Base-by-base conservation (phyloP, 2,888 invertebrate genomes). In the Machimus rusticus region DNA sequence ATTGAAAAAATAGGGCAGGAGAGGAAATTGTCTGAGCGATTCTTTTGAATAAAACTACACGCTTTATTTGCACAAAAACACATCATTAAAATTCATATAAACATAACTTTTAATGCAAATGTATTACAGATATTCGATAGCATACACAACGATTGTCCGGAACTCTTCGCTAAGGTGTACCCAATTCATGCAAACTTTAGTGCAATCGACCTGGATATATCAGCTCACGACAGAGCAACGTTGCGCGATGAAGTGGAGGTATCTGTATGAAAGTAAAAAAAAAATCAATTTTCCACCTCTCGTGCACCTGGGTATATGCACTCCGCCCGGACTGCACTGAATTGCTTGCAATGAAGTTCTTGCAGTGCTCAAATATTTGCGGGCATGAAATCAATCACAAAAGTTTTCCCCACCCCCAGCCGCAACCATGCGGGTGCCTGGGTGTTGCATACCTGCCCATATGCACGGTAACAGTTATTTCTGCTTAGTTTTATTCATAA, bases 181-280 rank as follows among this genome's bases (percentile, higher is more conserved):
- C 94, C 94, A 4, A 93, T 96, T 77, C 90, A 90, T 88, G 94
- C 94, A n/a, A 93, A 95, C 91, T 93, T 93, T 66, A 91, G 91
- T 77, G 90, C 92, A 79, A 93, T 93, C 81, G 93, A 93, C 86
- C 91, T 95, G 88, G 94, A 93, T 89, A 91, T 94, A 87, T 89
- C 91, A 43, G 88, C 91, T 43, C 89, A 91, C 66, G 93, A 93
- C 89, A 92, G 93, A 88, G 91, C 91, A 87, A 89, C 92, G 88
- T 90, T 94, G 85, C 92, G 92, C 88, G 92, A 93, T 88, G 93
- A 93, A 89, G 94, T 95, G 23, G 93, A 95, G 88, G 93, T 96
- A 89, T 94, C 90, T 90, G 43, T 78, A 78, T 34, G 55, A 74
- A 57, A 86, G 19, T 23, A 57, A 66, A 66, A 87, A 51, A 84